Evolutionary conservation across 2,113 vertebrate species (phyloP), one percentile per base, ranked within the genome.

Genomic region (Anser brachyrhynchus): DNA sequence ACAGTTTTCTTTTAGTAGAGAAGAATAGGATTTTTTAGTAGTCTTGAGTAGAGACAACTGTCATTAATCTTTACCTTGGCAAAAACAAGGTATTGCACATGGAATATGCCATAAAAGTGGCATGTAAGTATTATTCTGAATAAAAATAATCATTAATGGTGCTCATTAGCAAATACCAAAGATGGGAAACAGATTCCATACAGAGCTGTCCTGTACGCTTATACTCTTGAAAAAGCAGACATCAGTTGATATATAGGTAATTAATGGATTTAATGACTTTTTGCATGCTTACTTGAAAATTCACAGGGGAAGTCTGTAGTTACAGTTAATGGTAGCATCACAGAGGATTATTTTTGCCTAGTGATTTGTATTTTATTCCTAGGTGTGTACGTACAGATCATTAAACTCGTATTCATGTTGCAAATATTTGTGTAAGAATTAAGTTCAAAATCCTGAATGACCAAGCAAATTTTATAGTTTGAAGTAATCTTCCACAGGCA

Each of bases 391-490:
- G 13, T 65, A 71, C 28, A 87, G 74, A 76, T 93, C 87, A 92
- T 92, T 94, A 84, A 57, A 58, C 81, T 95, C 43, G 91, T 97
- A 70, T 67, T 95, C 2, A 1, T 82, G 73, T 61, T 92, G 77
- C 93, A 96, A 97, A 97, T 96, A 90, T 97, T 97, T 97, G 87
- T 79, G 4, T 79, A 95, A 94, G 69, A 94, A 96, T 96, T 89
- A 90, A 84, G 88, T 96, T 97, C 73, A 93, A 95, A 97, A 96
- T 90, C 90, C 90, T 97, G 84, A 93, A 96, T 97, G 97, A 97
- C 97, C 95, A 97, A 97, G 96, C 84, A 96, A 90, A 96, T 97
- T 93, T 89, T 95, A 29, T 80, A 94, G 83, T 96, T 98, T 94
- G 87, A 96, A 96, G 84, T 90, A 94, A 97, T 95, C 85, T 97